phyloP scores from a whole-genome alignment of 2,888 invertebrate species.

The Seira musarum region DNA sequence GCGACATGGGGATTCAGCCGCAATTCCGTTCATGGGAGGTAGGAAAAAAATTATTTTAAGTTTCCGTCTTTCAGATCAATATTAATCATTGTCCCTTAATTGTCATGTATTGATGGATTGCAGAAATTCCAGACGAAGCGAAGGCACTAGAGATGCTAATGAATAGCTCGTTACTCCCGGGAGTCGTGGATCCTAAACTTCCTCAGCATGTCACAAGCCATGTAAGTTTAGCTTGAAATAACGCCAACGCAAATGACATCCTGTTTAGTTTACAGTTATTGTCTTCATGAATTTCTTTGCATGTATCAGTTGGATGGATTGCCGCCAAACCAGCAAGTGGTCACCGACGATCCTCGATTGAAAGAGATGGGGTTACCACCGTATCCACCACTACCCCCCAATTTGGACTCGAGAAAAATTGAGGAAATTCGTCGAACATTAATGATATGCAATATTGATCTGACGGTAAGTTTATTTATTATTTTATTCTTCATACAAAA shows the following conservation, averaged over 20 bases:
- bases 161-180: constrained; percentile 90
- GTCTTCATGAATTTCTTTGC: too few species aligned
- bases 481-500: too few species aligned
- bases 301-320: constrained; percentile 83
- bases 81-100: too few species aligned
- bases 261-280: too few species aligned
- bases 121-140: constrained; percentile 97
- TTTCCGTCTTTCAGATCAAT: too few species aligned
- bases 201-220: constrained; percentile 93
- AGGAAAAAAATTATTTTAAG: too few species aligned
- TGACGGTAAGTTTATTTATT: too few species aligned
- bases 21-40: constrained; percentile 87
- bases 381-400: constrained; percentile 92
- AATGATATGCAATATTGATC: constrained; percentile 85
- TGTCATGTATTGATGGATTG: too few species aligned
- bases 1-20: constrained; percentile 96
- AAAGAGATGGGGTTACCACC: constrained; percentile 85
- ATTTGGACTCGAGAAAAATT: constrained; percentile 89
- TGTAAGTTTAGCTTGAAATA: too few species aligned
- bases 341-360: constrained; percentile 92
- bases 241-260: too few species aligned
- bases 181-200: constrained; percentile 88
- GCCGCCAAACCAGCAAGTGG: constrained; percentile 89
- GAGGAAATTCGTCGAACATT: constrained; percentile 97
- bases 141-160: constrained; percentile 93